Evolutionary conservation across 2,888 invertebrate species (phyloP), one percentile per base, ranked within the genome.

Genomic region (Azorinus chamasolen): DNA sequence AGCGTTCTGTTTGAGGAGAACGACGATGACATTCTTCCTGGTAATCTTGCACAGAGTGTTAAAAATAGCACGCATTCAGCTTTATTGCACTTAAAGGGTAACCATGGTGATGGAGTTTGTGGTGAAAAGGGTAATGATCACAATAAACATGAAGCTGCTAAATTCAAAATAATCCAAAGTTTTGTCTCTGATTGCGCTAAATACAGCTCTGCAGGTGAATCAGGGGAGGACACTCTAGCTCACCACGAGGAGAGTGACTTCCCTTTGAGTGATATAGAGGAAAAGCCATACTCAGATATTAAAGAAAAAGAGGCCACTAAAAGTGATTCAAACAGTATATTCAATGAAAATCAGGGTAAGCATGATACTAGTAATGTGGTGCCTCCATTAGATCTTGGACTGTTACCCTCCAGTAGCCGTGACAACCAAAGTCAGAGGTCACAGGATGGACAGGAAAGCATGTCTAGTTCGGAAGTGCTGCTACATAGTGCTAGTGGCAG

Each of bases 161-260:
- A 53, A 53, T 53, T 53, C 25, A 53, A 27, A 20, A 24, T 20
- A 55, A 64, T 64, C 32, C 64, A 64, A n/a, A 78, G 63, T 54
- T 80, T 80, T 66, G 80, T 80, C 5, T 80, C 80, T 16, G 80
- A 80, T 50, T 80, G 80, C 73, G 80, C 76, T 62, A 80, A 80
- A 65, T 80, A 80, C 58, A 64, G 79, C 53, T 73, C 73, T 54
- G 53, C 62, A 22, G 69, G 45, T 25, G 59, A n/a, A 16, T 62
- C 62, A 53, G 71, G 68, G 41, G 77, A 72, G 16, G 59, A 57
- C 51, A 59, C 63, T 24, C 22, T 59, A 6, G 65, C 45, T 51
- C 64, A 62, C n/a, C 43, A 22, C 14, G 66, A 74, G 10, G 58
- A 58, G 32, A 32, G 32, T 32, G 32, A 32, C 32, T 32, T 32